Evolutionary conservation across 2,888 invertebrate species (phyloP), one percentile per base, ranked within the genome.

Genomic region (Sinelater perroti): DNA sequence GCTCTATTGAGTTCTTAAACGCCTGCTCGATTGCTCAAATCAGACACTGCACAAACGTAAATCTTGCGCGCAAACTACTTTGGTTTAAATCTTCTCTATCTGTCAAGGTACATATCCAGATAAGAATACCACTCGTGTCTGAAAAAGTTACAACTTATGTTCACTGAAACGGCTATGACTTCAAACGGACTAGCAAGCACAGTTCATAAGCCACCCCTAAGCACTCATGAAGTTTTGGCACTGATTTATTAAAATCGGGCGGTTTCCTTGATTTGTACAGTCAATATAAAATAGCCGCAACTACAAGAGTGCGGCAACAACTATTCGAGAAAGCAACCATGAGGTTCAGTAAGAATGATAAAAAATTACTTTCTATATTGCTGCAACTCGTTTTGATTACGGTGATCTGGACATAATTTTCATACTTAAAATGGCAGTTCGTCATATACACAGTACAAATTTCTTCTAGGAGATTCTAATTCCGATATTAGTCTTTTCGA

Each of bases 91-190:
- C n/a, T 44, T 44, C 24, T 17, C 13, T 38, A 52, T 14, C 10
- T 50, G 24, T 7, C 13, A 24, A 33, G 33, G 35, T 52, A 2
- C 8, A 10, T 30, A 33, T 10, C 30, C 42, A 52, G 5, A 21
- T 52, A 52, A 21, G 42, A 31, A 33, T 52, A 52, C 51, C 51
- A 51, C 24, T 13, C 18, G 24, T 30, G 33, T 44, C 52, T 52
- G 52, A 5, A 52, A 52, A 42, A 40, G 11, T 28, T 36, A 18
- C 6, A n/a, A 38, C 10, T 11, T 17, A 3, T 38, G 18, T 14
- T 24, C 14, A 17, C n/a, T 26, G 24, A 26, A 4, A 17, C 7
- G 13, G 16, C 8, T 36, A 11, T 49, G n/a, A 36, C 13, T 36
- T 21, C 24, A 8, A 21, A 13, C 24, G 13, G 38, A 21, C 38